Percentiles rank a stretch among this genome's conserved stretches.
These are phyloP conservation scores for Lasioglossum leucozonium DNA, from an alignment of 2,888 invertebrate species.

Conservation along the genomic window DNA sequence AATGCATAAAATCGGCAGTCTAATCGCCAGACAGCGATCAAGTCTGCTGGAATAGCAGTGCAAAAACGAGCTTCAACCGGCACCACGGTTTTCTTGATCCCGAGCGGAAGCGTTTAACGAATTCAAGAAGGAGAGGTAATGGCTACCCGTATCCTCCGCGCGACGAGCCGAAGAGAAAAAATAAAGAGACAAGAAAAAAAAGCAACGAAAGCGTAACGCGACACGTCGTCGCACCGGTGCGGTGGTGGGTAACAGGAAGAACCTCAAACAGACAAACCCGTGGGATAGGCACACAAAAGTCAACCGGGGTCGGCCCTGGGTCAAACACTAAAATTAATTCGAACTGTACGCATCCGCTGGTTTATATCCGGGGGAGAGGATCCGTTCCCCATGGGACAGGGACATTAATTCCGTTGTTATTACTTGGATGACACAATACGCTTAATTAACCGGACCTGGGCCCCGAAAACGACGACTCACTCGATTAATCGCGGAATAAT, in stretches of 20 bases:
- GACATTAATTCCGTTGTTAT: conserved; percentile 51
- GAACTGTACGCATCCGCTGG: conserved; percentile 58
- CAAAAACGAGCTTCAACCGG: conserved; percentile 26
- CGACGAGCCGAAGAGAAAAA: conserved; percentile 12
- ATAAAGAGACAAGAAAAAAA: conserved; percentile 25
- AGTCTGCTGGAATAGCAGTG: not conserved
- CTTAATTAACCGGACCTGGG: conserved; percentile 7
- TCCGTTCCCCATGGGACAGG: conserved; percentile 33
- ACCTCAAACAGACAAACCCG: conserved; percentile 66
- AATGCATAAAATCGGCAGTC: not conserved
- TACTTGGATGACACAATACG: conserved; percentile 18
- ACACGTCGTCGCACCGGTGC: conserved; percentile 40
- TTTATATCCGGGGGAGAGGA: conserved; percentile 39
- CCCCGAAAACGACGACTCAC: not conserved
- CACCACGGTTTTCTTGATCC: conserved; percentile 27
- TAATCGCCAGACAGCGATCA: not conserved
- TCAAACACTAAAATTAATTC: conserved; percentile 77
- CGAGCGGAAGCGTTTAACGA: conserved; percentile 58
- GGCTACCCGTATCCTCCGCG: conserved; percentile 65
- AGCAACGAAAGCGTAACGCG: conserved; percentile 58
- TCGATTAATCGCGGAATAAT: conserved; percentile 13
- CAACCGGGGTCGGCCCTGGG: conserved; percentile 59
- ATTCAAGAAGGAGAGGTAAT: conserved; percentile 60
- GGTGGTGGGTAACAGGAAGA: conserved; percentile 65
- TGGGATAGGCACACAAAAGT: conserved; percentile 79